These are phyloP conservation scores for Sarcoramphus papa DNA, from an alignment of 2,797 vertebrate genomes.

Conservation along the genomic window DNA sequence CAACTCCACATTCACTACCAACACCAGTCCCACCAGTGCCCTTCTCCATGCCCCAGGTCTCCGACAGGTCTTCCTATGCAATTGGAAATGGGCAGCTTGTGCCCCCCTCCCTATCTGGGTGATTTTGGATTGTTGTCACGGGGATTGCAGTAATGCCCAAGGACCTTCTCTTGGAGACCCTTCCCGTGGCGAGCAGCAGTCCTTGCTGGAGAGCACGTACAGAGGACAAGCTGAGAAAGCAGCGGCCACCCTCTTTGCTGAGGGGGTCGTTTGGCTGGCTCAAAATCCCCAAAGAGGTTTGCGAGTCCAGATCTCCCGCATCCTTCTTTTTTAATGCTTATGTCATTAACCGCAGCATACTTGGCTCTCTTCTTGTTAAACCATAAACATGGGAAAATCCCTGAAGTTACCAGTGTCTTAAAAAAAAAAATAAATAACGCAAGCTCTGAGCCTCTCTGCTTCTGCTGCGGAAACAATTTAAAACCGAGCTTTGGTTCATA, in stretches of 20 bases:
- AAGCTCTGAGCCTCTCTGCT: neutral
- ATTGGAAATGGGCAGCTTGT: neutral
- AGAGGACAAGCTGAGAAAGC: neutral
- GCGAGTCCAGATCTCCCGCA: neutral
- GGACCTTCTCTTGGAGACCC: neutral
- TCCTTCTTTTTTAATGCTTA: neutral
- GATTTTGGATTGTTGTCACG: neutral
- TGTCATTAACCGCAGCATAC: neutral
- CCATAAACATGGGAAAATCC: conserved; percentile 22
- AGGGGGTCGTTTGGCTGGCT: neutral
- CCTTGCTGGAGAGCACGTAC: neutral
- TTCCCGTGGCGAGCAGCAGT: neutral
- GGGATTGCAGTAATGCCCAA: neutral
- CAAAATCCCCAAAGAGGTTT: neutral
- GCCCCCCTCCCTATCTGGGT: rapidly evolving
- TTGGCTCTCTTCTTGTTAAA: conserved; percentile 10
- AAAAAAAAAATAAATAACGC: conserved; percentile 13
- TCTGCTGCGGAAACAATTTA: conserved; percentile 13
- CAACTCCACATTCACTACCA: neutral
- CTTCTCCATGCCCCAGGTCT: neutral
- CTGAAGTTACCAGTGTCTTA: neutral
- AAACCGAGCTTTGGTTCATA: neutral
- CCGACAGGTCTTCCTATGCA: neutral
- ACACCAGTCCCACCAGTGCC: neutral
- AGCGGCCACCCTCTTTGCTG: neutral